Base-by-base conservation (phyloP, 37 sponge, comb jelly and placozoan species). In the Beroe ovata region DNA sequence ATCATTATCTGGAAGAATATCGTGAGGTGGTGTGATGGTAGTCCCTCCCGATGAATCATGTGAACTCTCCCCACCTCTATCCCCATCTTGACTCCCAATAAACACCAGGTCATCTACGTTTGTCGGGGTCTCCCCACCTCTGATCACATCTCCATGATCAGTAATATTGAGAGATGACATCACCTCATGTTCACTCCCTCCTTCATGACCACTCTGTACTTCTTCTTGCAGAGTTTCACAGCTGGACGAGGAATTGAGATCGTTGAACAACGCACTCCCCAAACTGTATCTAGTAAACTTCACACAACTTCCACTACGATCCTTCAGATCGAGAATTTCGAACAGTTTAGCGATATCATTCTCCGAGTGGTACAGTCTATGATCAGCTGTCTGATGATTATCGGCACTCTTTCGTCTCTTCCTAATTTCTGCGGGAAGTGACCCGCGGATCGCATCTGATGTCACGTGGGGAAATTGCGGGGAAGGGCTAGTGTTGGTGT, bases 211-310 rank as follows among this genome's bases (percentile, higher is more conserved):
- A 14, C 3, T 23, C 38, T 71, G 3, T 38, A 16, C 8, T 19
- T n/a, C n/a, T 8, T n/a, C 64, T 35, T 21, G 22, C 6, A 77
- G 38, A 6, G 84, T 42, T 2, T 77, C 84, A 6, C 54, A 42
- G 8, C 54, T 42, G 54, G 84, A 77, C 25, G 39, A 42, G 23
- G 41, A 54, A 20, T 77, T 54, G 84, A 42, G 39, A 40, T 36
- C 39, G 4, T 16, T 23, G 36, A 34, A 3, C 16, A 66, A 37
- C 22, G 35, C 38, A 77, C 84, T 77, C 8, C 84, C 84, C 28
- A 77, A 77, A 77, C 84, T 77, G 84, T 77, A 42, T 3, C 84
- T n/a, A 29, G 20, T 42, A 23, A 39, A 41, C 84, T 77, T 77
- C 3, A 1, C 54, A 66, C 69, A 19, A 25, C 30, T 66, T 23